Evolutionary conservation across 1,140 invertebrate species (phyloP).

Genomic region (Lucilia sericata): DNA sequence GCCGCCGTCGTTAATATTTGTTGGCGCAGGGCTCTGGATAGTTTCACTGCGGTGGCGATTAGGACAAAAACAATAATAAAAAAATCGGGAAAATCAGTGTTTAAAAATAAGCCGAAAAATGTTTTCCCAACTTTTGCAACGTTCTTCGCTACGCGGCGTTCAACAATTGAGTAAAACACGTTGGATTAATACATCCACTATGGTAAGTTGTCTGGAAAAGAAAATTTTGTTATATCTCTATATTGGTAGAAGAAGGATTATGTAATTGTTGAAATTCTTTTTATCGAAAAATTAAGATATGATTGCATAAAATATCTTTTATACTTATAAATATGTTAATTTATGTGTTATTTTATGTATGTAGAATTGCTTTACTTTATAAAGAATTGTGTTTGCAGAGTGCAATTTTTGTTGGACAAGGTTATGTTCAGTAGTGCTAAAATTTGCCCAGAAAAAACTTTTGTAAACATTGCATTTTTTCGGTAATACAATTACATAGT

Average conservation of each 20-base stretch:
- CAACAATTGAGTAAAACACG: constrained; percentile 57
- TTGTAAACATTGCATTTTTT: not conserved
- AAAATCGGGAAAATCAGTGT: not conserved
- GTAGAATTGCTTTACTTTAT: too few relatives aligned
- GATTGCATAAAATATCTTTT: not conserved
- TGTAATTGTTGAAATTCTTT: constrained; percentile 12
- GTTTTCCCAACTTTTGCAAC: constrained; percentile 61
- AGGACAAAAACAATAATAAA: not conserved
- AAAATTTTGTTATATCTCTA: not conserved
- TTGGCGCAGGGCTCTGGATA: not conserved
- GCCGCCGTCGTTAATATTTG: too few relatives aligned
- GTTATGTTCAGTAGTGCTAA: not conserved
- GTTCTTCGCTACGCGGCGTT: constrained; percentile 56
- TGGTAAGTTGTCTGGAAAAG: constrained; percentile 60
- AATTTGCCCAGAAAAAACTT: not conserved
- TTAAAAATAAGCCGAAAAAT: constrained; percentile 48
- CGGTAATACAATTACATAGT: not conserved
- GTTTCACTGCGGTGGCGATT: not conserved
- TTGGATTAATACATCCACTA: constrained; percentile 53
- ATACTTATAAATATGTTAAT: too few relatives aligned
- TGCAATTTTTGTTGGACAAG: not conserved
- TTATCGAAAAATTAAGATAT: not conserved
- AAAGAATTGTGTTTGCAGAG: not conserved
- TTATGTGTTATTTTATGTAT: too few relatives aligned
- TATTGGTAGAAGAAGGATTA: not conserved